Evolutionary conservation across 2,888 invertebrate genomes (phyloP).

Genomic region (Drosophila melanosoma): DNA sequence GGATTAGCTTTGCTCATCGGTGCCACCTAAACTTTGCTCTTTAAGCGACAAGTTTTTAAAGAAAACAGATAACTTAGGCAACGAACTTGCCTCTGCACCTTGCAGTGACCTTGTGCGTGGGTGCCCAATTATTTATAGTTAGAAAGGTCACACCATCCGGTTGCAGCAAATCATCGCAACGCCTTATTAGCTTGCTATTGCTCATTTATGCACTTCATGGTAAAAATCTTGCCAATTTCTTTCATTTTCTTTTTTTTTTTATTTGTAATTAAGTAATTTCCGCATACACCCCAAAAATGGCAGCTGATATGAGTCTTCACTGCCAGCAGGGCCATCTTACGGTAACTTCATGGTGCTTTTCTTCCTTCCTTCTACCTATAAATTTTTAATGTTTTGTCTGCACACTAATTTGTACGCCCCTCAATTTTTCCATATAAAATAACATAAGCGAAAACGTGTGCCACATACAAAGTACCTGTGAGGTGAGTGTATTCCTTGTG

Average conservation of each 20-base stretch:
- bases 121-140: conserved; percentile 21
- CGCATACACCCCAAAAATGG: conserved; percentile 45
- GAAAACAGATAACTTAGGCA: conserved; percentile 68
- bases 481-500: conserved; percentile 20
- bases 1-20: conserved; percentile 62
- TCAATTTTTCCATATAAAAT: conserved; percentile 64
- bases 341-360: conserved; percentile 46
- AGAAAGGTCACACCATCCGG: conserved; percentile 28
- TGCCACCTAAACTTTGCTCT: conserved; percentile 64
- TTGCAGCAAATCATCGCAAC: conserved; percentile 12
- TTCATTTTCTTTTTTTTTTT: conserved; percentile 9
- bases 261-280: conserved; percentile 71
- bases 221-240: conserved; percentile 11
- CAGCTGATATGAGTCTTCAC: conserved; percentile 14
- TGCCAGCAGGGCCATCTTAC: conserved; percentile 39
- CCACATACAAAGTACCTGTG: conserved; percentile 61
- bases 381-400: conserved; percentile 25
- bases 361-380: neutral
- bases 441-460: conserved; percentile 72
- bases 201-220: conserved; percentile 18
- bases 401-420: conserved; percentile 72
- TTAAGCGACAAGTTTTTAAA: conserved; percentile 33
- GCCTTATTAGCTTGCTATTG: conserved; percentile 26
- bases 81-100: conserved; percentile 58
- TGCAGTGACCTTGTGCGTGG: conserved; percentile 58